Evolutionary conservation across 2,113 vertebrate genomes (phyloP).

Genomic region (Pseudonaja textilis): DNA sequence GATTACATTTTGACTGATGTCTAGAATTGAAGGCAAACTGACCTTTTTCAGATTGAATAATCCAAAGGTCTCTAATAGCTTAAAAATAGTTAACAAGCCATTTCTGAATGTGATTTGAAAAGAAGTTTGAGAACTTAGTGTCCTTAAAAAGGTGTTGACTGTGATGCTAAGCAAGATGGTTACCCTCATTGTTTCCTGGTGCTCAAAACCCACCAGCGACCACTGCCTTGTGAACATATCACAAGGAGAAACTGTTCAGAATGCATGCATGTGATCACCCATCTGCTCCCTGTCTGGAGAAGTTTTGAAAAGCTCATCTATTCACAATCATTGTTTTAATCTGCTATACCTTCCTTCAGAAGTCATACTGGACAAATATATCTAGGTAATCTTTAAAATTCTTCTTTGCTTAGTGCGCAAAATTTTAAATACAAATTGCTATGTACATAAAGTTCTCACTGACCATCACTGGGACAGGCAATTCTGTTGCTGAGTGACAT

Average conservation of each 20-base stretch:
- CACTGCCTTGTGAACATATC: not conserved
- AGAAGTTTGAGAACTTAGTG: not conserved
- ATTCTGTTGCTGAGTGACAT: not conserved
- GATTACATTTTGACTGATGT: not conserved
- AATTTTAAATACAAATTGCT: constrained; percentile 9
- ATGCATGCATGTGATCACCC: not conserved
- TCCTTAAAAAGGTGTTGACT: not conserved
- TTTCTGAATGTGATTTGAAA: not conserved
- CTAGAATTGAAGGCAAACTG: not conserved
- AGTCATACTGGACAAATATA: not conserved
- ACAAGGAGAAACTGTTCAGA: not conserved
- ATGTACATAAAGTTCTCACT: not conserved
- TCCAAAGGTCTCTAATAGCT: not conserved
- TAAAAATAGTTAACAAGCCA: not conserved
- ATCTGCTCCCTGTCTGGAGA: not conserved
- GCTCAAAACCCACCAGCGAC: not conserved
- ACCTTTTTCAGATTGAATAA: not conserved
- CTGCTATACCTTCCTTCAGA: not conserved
- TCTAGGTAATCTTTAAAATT: constrained; percentile 25
- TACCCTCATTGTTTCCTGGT: not conserved
- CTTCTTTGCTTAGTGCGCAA: constrained; percentile 17
- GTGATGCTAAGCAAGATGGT: not conserved
- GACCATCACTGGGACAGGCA: not conserved
- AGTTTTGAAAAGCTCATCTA: not conserved
- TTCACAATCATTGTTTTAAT: not conserved